A percentile compares a stretch with the other conserved stretches of the same genome.
Evolutionary conservation across 1,140 invertebrate genomes (phyloP).

Genomic region (Triops longicaudatus): DNA sequence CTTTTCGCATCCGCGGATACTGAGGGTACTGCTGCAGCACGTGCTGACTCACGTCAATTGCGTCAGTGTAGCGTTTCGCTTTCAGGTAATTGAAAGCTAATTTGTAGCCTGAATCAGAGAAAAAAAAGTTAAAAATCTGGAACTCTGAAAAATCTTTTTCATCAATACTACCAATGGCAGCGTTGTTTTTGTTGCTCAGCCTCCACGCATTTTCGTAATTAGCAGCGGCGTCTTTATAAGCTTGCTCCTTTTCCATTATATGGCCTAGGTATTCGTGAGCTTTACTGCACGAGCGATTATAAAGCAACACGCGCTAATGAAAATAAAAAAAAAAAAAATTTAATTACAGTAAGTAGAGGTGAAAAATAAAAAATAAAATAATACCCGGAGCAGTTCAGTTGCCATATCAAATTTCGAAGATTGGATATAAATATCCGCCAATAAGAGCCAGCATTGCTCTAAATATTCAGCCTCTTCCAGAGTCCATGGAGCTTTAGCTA

Average conservation of each 20-base stretch:
- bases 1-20: slow-evolving; percentile 83
- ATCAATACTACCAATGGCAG: slow-evolving; percentile 52
- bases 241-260: slow-evolving; percentile 86
- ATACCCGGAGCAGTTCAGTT: slow-evolving; percentile 60
- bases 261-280: slow-evolving; percentile 82
- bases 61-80: slow-evolving; percentile 76
- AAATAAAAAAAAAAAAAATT: background rate
- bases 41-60: slow-evolving; percentile 73
- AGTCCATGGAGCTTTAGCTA: slow-evolving; percentile 79
- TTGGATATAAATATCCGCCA: slow-evolving; percentile 85
- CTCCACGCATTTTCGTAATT: slow-evolving; percentile 81
- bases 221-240: slow-evolving; percentile 72
- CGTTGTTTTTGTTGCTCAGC: slow-evolving; percentile 66
- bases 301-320: slow-evolving; percentile 58
- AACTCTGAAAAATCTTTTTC: slow-evolving; percentile 23
- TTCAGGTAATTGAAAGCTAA: slow-evolving; percentile 87
- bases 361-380: background rate
- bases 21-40: slow-evolving; percentile 74
- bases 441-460: slow-evolving; percentile 85
- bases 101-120: slow-evolving; percentile 63
- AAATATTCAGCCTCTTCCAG: slow-evolving; percentile 92
- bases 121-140: slow-evolving; percentile 15
- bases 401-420: slow-evolving; percentile 79
- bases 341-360: background rate
- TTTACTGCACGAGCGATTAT: slow-evolving; percentile 83